Base-by-base conservation (phyloP, 2,888 invertebrate genomes). In the Mantis religiosa region DNA sequence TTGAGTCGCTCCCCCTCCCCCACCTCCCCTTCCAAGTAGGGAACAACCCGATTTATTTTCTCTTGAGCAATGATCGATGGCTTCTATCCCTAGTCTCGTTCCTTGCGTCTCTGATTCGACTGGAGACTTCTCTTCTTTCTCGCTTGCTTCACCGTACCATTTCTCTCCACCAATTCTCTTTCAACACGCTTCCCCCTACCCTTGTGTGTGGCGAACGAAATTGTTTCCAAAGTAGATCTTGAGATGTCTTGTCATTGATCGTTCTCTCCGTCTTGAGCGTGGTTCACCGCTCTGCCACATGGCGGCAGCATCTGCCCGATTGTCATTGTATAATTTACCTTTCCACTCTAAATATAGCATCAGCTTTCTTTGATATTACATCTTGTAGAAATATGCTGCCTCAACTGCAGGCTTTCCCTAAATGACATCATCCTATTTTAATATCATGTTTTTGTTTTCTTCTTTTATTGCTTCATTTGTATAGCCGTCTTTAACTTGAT, bases 151-250 rank as follows among this genome's bases (percentile, higher is more conserved):
- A 30, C 88, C 82, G 82, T 34, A 84, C 41, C 30, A 4, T 34
- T 81, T 87, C 28, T 85, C 85, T 41, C 28, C 47, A 30, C 81
- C 82, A 30, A 27, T 71, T 30, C 54, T 54, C 83, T 83, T 86
- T 87, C 85, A 30, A 28, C 88, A 83, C 85, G 82, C 28, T 82
- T 54, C 28, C 30, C 28, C 28, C 87, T 25, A n/a, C 84, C 54
- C 89, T 88, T 87, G 15, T 82, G 88, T 89, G 89, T 84, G 89
- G 90, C 88, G 90, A 88, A 87, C 89, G 90, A 90, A 90, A 90
- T 90, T 90, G 90, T 90, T 90, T 90, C 90, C 89, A 90, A 90
- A 90, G 90, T 88, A 89, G 87, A 90, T 90, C 90, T 90, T 90
- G 89, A 85, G 89, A 90, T 90, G 90, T 89, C 90, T 90, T 89